Evolutionary conservation across 2,888 invertebrate species (phyloP), one percentile per base, ranked within the genome.

Genomic region (Dugesia japonica): DNA sequence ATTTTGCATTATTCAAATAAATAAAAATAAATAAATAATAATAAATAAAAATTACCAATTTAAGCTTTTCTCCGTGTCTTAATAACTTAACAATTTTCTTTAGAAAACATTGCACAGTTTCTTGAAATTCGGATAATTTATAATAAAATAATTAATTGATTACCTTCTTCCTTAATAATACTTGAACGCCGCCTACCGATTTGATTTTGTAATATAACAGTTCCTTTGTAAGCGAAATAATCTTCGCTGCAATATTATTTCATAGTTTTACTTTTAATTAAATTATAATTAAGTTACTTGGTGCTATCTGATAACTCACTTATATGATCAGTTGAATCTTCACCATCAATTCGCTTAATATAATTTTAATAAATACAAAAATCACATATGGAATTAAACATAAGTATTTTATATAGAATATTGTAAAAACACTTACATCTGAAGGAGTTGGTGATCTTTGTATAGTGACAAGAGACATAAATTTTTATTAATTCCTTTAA

Each of bases 191-290:
- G 71, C 17, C 72, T 23, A 28, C 71, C 31, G 20, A 26, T 28
- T 72, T 88, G 87, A 81, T 92, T 92, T 86, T 94, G 87, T 83
- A 93, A 92, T 86, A 94, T 87, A 81, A 93, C 93, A 82, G 94
- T 92, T 82, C 93, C 94, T 87, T 92, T 93, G 84, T 92, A 92
- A 82, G 94, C 92, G 87, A 94, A 92, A 87, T 93, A 94, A 86
- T 92, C 92, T 88, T 94, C 94, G 88, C 92, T 92, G 86, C 90
- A 89, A 87, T 88, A 28, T 88, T 56, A 13, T 9, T 9, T 4
- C 56, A 23, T 20, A 56, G 17, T 13, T 13, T 13, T 56, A 56
- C 4, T 56, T 13, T 7, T 7, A 4, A 56, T 56, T 56, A 20
- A 20, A 20, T 56, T 56, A 13, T 56, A 20, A 9, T 56, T 4